Percentiles rank a stretch among this genome's conserved stretches.
Evolutionary conservation across 2,113 vertebrate species (phyloP).

Genomic region (Lutjanus erythropterus): DNA sequence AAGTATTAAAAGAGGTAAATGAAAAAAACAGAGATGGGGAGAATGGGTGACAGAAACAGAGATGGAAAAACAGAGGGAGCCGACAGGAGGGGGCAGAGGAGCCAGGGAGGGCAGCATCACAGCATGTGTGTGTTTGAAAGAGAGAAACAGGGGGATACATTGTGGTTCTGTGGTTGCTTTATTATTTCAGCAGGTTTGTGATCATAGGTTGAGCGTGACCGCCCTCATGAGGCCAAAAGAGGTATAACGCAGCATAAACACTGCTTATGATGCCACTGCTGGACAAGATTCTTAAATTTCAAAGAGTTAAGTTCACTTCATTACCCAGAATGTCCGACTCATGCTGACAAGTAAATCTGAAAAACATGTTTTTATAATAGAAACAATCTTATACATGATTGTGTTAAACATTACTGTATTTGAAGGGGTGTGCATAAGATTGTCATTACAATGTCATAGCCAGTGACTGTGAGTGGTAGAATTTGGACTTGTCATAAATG

Average conservation of each 20-base stretch:
- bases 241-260: conserved; percentile 16
- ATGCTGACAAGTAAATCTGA: not conserved
- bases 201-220: conserved; percentile 30
- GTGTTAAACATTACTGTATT: not conserved
- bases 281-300: not conserved
- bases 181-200: conserved; percentile 2
- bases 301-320: not conserved
- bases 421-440: no score
- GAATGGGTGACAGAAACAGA: conserved; percentile 23
- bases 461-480: no score
- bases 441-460: no score
- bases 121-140: not conserved
- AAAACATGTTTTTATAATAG: no score
- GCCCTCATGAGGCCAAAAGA: conserved; percentile 56
- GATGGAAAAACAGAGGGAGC: conserved; percentile 36
- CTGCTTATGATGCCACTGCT: not conserved
- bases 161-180: not conserved
- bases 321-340: not conserved
- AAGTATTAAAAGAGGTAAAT: conserved; percentile 26
- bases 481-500: no score
- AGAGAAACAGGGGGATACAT: not conserved
- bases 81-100: not conserved
- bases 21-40: conserved; percentile 21
- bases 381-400: not conserved
- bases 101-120: not conserved